These are phyloP conservation scores for Hyperoplus lanceolatus DNA, from an alignment of 2,797 vertebrate genomes.

Conservation along the genomic window DNA sequence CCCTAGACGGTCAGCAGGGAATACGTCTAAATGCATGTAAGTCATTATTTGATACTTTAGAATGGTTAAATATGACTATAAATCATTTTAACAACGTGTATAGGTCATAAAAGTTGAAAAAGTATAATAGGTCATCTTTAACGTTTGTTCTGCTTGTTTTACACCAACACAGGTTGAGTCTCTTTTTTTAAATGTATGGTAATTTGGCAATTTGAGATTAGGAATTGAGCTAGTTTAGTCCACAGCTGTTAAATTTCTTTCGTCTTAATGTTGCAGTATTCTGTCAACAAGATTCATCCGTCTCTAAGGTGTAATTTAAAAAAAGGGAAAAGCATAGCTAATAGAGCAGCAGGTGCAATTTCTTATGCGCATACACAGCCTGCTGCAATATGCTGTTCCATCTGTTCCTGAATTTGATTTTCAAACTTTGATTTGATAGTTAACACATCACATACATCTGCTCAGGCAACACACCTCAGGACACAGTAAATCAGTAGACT, in stretches of 20 bases:
- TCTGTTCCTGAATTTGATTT: conserved; percentile 29
- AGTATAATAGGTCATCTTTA: neutral
- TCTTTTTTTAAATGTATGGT: neutral
- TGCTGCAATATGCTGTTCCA: conserved; percentile 13
- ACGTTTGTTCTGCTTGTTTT: neutral
- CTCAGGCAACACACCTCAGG: neutral
- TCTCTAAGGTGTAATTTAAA: conserved; percentile 11
- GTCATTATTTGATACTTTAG: too few species aligned
- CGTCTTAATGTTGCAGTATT: neutral
- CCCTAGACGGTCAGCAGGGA: too few species aligned
- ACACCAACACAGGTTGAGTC: neutral
- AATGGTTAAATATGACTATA: too few species aligned
- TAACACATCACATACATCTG: conserved; percentile 11
- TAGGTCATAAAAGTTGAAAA: neutral
- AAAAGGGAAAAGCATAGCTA: neutral
- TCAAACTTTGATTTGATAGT: conserved; percentile 4
- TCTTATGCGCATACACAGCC: neutral
- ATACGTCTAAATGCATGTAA: too few species aligned
- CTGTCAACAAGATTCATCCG: neutral
- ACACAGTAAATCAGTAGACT: neutral
- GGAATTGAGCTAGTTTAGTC: neutral
- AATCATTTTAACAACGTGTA: neutral
- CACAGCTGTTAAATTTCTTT: conserved; percentile 4
- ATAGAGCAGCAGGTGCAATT: neutral
- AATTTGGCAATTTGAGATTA: neutral